Conservation (phyloP, 2,113 vertebrate species). For the Coptodon bakossiorum region DNA sequence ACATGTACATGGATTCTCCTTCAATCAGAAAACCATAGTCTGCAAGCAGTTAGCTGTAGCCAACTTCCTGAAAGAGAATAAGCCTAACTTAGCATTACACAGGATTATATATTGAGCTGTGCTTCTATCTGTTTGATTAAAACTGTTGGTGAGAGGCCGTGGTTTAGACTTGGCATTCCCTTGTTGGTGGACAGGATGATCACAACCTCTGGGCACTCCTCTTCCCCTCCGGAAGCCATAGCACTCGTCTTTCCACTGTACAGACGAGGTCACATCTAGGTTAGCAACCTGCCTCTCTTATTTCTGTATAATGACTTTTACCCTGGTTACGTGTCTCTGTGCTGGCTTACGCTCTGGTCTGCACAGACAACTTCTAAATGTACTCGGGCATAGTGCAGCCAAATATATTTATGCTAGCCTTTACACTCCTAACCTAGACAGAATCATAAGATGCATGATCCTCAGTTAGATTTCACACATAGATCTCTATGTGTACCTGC, state of each 20-base stretch:
- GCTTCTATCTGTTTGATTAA: neutral
- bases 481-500: neutral
- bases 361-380: neutral
- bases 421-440: neutral
- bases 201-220: neutral
- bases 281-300: neutral
- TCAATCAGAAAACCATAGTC: neutral
- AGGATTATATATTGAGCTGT: neutral
- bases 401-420: neutral
- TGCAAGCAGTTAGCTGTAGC: neutral
- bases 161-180: neutral
- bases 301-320: neutral
- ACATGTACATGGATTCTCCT: neutral
- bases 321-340: neutral
- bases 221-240: neutral
- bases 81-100: neutral
- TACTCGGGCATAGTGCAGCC: neutral
- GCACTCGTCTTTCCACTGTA: neutral
- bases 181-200: neutral
- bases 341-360: neutral
- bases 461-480: neutral
- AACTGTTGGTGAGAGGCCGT: neutral
- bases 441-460: neutral
- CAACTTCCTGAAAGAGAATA: neutral
- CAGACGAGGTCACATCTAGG: neutral